These are phyloP conservation scores for Borostomias antarcticus DNA, from an alignment of 2,797 vertebrate genomes.

Conservation along the genomic window DNA sequence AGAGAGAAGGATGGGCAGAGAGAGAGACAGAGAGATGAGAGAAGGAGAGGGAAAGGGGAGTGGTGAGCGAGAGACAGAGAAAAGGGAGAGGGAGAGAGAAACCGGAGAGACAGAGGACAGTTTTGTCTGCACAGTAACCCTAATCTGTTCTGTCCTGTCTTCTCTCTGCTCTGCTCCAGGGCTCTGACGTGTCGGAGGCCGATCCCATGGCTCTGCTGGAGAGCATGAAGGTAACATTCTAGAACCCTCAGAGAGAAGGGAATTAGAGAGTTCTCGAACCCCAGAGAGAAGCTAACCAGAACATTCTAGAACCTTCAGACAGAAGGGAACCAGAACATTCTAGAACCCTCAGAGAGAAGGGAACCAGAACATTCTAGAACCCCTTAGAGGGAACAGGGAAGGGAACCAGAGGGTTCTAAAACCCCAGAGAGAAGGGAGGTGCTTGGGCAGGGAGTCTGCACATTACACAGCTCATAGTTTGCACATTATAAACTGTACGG, in stretches of 20 bases:
- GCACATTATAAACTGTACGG: no score
- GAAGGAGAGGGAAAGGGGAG: no score
- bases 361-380: no score
- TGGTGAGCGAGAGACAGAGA: no score
- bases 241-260: neutral
- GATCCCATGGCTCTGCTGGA: constrained; percentile 78
- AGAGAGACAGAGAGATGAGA: no score
- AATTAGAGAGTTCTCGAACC: neutral
- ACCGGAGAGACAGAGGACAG: no score
- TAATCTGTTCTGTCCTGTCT: no score
- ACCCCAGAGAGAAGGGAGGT: neutral
- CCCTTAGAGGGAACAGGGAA: neutral
- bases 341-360: neutral
- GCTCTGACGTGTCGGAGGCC: constrained; percentile 77
- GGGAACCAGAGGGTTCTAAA: neutral
- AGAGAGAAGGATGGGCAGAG: neutral
- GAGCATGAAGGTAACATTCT: constrained; percentile 72
- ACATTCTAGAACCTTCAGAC: neutral
- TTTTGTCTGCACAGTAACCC: no score
- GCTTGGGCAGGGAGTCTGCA: no score
- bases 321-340: no score
- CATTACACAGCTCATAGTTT: no score
- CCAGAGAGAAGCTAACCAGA: neutral
- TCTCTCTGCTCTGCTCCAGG: constrained; percentile 57
- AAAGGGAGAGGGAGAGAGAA: no score